Percentiles rank a stretch among this genome's conserved stretches.
Evolutionary conservation across 64 coral and sea anemone genomes (phyloP).

Genomic region (Orbicella faveolata): DNA sequence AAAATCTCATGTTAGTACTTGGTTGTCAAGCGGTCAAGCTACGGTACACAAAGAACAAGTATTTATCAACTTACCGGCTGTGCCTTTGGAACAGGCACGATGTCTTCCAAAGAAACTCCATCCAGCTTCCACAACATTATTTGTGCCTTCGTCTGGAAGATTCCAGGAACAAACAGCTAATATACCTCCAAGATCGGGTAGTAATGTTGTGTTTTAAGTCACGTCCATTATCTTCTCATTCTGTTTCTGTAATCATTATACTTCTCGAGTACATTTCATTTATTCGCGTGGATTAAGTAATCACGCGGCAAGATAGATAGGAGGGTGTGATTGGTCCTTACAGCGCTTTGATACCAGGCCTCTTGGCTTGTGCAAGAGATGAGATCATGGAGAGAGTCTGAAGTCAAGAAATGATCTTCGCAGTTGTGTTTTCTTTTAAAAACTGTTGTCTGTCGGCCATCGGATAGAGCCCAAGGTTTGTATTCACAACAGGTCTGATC

Average conservation of each 20-base stretch:
- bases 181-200: neutral
- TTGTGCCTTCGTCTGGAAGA: neutral
- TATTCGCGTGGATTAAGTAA: slow-evolving; percentile 24
- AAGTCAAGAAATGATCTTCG: neutral
- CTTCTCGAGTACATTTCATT: neutral
- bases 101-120: slow-evolving; percentile 16
- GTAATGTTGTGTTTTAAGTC: neutral
- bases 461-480: too few species aligned
- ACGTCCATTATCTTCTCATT: slow-evolving; percentile 22
- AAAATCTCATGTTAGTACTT: neutral
- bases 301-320: neutral
- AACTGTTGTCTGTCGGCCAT: too few species aligned
- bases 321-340: neutral
- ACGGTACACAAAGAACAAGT: slow-evolving; percentile 58
- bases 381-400: neutral
- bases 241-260: slow-evolving; percentile 12
- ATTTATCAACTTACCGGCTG: slow-evolving; percentile 52
- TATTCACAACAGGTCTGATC: too few species aligned
- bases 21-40: slow-evolving; percentile 1
- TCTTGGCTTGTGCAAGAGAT: neutral
- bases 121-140: slow-evolving; percentile 48
- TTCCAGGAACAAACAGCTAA: neutral
- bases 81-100: slow-evolving; percentile 43
- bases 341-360: neutral
- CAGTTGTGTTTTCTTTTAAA: neutral